Base-by-base conservation (phyloP, 2,888 invertebrate species). In the Lasius fuliginosus region DNA sequence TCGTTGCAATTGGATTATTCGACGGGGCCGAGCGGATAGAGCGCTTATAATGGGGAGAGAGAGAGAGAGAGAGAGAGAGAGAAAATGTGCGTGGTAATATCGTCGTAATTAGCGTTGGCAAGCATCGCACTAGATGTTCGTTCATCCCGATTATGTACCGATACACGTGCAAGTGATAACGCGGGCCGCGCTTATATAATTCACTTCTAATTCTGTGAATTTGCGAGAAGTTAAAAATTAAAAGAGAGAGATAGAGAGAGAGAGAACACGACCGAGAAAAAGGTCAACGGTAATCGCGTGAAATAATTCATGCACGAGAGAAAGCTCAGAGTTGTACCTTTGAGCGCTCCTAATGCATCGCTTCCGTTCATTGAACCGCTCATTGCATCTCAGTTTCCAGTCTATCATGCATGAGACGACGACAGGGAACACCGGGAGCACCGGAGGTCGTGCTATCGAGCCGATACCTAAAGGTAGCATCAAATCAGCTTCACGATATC, bases 51-150 rank as follows among this genome's bases (percentile, higher is more conserved):
- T 82, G 76, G 15, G 0, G 27, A 42, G 23, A 27, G 56, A 23
- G 53, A 36, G 23, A 36, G 42, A 30, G 58, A 40, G 67, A 56
- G 58, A 33, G 36, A 11, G 60, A 23, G 27, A 76, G 69, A 79
- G 85, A 56, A 36, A 64, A 83, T 81, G 84, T 71, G 83, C 74
- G 58, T 75, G 84, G 83, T 88, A 87, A 85, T 87, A 92, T 89
- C 84, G 1, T 86, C 79, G 83, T 91, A 91, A 92, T 91, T 92
- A 91, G 87, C 87, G 73, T 23, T 49, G 85, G 68, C 65, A 83
- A 75, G 82, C 77, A 84, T 75, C 76, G 76, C 53, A 79, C 49
- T 74, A 40, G 62, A 42, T 42, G 58, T 33, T 68, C 49, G 33
- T 53, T 49, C 1, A 12, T 12, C 68, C 58, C 60, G 74, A 49